Conservation (phyloP, 2,113 vertebrate species). For the Cebus imitator region DNA sequence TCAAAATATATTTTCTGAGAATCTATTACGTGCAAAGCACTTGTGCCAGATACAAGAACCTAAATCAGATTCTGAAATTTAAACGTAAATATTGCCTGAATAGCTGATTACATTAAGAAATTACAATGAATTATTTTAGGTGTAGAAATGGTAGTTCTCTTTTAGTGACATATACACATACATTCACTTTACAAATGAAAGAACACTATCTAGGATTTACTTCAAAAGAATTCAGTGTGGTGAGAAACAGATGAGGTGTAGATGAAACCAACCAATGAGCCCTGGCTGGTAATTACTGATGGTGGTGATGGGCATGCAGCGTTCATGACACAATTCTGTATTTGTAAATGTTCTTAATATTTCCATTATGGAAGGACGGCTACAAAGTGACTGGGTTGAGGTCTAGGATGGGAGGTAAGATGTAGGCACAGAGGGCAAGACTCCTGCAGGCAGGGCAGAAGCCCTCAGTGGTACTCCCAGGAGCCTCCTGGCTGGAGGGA, state of each 20-base stretch:
- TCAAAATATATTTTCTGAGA: neutral
- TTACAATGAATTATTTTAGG: neutral
- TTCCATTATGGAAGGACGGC: neutral
- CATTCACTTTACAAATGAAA: neutral
- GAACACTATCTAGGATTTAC: neutral
- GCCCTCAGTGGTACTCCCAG: neutral
- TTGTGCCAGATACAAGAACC: too few relatives aligned
- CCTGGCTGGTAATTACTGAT: fast-evolving
- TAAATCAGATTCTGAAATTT: neutral
- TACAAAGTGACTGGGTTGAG: neutral
- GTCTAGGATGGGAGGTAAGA: neutral
- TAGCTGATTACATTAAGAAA: neutral
- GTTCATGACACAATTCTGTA: fast-evolving
- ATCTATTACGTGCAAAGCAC: neutral
- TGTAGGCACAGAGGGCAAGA: neutral
- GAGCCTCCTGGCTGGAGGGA: neutral
- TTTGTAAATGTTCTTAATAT: neutral
- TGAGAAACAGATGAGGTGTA: fast-evolving
- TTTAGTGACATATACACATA: neutral
- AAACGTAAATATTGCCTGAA: neutral
- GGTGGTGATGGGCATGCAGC: too few relatives aligned
- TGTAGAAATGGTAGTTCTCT: neutral
- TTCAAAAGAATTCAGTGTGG: fast-evolving
- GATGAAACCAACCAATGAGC: fast-evolving
- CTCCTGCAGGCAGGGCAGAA: neutral